Evolutionary conservation across 2,797 vertebrate species (phyloP), one percentile per base, ranked within the genome.

Genomic region (Peromyscus attwateri): DNA sequence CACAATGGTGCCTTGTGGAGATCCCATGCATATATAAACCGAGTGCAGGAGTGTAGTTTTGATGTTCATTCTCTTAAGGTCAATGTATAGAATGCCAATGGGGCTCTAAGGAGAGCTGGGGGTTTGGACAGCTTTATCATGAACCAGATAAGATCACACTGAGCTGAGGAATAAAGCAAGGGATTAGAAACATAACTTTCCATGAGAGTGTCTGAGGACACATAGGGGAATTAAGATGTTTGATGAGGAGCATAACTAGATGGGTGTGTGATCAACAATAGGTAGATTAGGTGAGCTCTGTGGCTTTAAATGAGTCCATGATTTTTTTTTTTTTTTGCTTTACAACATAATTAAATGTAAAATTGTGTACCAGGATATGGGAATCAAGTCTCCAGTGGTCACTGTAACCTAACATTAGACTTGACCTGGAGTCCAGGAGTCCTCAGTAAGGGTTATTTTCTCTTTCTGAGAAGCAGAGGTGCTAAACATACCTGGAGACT

Each of bases 401-500:
- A 55, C 9, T 21, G 14, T 25, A 55, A 27, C 13, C 43, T 68
- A 40, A 4, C 3, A 37, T 79, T 77, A 76, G 12, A 17, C 6
- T 68, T 89, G 25, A 52, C 55, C 8, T 84, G 14, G 2, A 57
- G 19, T 23, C 23, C 17, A 66, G 0, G 0, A 31, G 16, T 84
- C 62, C 40, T 46, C 34, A 79, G 11, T 2, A 7, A 55, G 14
- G 21, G 7, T 0, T 31, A 13, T 71, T 77, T 75, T 93, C 55
- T 27, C 11, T 1, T 31, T 2, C 2, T 9, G 11, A 40, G 0
- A 31, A 21, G 0, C 21, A 75, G 29, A 43, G 31, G 1, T 1
- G 80, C 31, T 91, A 37, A 55, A 4, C 60, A 62, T 37, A 4
- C 62, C 40, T n/a, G 37, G 40, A n/a, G 31, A 77, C 55, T 16